Conservation (phyloP, 2,888 invertebrate genomes). For the Trachelus stipa region DNA sequence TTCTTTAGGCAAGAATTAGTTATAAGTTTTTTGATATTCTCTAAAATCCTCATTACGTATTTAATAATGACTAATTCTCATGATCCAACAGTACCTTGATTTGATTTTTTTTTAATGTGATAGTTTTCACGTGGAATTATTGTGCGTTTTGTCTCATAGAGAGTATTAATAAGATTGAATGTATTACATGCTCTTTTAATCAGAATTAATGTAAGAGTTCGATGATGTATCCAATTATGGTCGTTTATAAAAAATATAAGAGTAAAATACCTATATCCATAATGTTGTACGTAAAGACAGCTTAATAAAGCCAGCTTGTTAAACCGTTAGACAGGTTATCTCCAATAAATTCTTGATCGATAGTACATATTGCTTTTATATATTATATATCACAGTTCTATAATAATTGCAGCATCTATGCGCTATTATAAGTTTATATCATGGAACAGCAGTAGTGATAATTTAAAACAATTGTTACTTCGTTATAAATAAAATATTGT, state of each 20-base stretch:
- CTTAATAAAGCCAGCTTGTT: background rate
- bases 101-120: background rate
- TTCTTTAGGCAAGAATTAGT: background rate
- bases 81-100: background rate
- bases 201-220: background rate
- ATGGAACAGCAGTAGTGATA: background rate
- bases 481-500: conserved; percentile 33
- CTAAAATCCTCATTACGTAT: conserved; percentile 26
- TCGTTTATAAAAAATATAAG: background rate
- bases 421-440: background rate
- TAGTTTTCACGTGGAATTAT: background rate
- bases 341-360: background rate
- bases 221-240: background rate
- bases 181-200: conserved; percentile 15
- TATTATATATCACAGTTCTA: conserved; percentile 30
- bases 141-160: background rate
- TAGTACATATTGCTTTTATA: background rate
- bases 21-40: background rate
- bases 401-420: conserved; percentile 1
- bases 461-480: conserved; percentile 26
- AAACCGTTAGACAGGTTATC: background rate
- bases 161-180: conserved; percentile 26
- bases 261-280: background rate
- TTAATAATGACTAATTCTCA: conserved; percentile 23
- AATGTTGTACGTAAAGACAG: background rate